phyloP scores from a whole-genome alignment of 2,113 vertebrate species.

The Setophaga coronata region DNA sequence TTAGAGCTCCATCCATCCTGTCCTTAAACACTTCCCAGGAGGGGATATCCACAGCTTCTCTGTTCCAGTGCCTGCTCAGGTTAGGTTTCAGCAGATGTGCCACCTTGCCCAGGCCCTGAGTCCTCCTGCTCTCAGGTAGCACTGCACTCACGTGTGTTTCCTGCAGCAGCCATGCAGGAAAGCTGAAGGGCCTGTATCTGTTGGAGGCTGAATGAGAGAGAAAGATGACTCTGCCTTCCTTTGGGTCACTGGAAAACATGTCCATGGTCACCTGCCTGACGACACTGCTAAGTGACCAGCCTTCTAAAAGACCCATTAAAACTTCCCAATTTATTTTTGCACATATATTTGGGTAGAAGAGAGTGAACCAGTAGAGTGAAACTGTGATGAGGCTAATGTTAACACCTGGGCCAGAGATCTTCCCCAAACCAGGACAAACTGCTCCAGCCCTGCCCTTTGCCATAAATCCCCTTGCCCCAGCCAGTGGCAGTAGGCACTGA shows the following conservation, averaged over 20 bases:
- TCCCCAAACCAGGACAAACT: background rate
- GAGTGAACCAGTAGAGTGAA: background rate
- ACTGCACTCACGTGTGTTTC: accelerated
- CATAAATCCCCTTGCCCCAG: accelerated
- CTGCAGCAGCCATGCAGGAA: background rate
- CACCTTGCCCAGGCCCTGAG: accelerated
- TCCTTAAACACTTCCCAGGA: background rate
- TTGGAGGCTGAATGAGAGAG: background rate
- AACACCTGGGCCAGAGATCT: background rate
- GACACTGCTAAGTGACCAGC: background rate
- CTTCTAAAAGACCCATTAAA: background rate
- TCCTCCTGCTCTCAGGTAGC: background rate
- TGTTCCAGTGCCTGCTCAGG: background rate
- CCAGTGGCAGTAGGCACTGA: background rate
- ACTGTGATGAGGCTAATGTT: background rate
- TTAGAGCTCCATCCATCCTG: background rate
- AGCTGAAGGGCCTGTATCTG: background rate
- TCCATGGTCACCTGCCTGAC: background rate
- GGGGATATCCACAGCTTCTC: background rate
- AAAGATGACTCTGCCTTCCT: background rate
- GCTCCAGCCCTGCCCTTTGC: background rate
- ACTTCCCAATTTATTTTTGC: background rate
- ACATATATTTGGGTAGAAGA: background rate
- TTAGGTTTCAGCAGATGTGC: background rate
- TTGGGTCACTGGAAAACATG: background rate